Percentiles rank a stretch among this genome's conserved stretches.
phyloP scores from a whole-genome alignment of 2,113 vertebrate species.

The Bettongia penicillata region DNA sequence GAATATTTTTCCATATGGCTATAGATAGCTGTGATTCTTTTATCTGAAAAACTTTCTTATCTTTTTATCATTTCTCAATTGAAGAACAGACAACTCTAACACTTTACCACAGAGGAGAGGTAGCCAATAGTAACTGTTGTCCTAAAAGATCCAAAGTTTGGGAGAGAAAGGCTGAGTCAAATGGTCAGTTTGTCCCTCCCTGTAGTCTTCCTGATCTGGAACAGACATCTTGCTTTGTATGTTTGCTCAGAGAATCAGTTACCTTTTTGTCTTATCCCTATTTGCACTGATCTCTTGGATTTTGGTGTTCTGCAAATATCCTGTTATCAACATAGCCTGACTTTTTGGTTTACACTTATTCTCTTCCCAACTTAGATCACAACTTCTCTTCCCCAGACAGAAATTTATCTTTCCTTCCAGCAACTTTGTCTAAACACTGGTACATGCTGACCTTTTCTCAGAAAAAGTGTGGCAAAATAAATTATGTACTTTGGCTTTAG shows the following conservation, averaged over 20 bases:
- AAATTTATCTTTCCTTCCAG: neutral
- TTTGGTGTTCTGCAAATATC: neutral
- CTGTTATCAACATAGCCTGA: neutral
- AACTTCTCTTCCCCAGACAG: neutral
- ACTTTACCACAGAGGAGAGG: neutral
- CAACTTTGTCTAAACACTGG: neutral
- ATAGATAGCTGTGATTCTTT: no score
- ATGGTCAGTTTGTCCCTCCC: neutral
- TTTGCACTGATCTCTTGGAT: neutral
- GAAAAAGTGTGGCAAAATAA: slow-evolving; percentile 13
- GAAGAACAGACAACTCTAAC: no score
- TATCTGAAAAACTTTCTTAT: no score
- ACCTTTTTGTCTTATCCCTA: neutral
- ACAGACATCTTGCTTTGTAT: neutral
- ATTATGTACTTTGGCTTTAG: neutral
- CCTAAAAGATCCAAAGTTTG: neutral
- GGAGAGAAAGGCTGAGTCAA: neutral
- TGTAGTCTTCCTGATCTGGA: neutral
- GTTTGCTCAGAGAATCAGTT: neutral
- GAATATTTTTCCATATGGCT: no score
- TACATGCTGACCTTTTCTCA: neutral
- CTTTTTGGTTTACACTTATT: neutral
- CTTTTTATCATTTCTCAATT: no score
- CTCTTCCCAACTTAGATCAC: neutral
- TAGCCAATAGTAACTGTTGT: neutral